Base-by-base conservation (phyloP, 2,113 vertebrate genomes). In the Gorsachius goisagi region DNA sequence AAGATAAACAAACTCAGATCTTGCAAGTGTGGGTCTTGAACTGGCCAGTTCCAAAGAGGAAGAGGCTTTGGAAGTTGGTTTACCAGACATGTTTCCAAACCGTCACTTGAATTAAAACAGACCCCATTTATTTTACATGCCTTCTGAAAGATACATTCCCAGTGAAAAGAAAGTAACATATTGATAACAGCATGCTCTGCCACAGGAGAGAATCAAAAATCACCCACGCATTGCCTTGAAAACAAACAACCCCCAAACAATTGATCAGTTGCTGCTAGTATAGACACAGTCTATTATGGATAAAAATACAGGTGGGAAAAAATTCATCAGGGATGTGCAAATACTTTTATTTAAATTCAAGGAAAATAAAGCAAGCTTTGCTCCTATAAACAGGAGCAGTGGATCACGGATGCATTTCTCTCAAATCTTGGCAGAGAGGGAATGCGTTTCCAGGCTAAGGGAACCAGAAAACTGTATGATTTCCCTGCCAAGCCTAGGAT, bases 191-290 rank as follows among this genome's bases (percentile, higher is more conserved):
- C 80, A 85, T 55, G 90, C 77, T 89, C 28, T 87, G 94, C 83
- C 89, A 95, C 89, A 83, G 89, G 84, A 94, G 72, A 88, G 92
- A 88, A 95, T 89, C 0, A 5, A 90, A 87, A 82, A 79, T 92
- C 89, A 89, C 89, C 95, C 80, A 69, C 12, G 17, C 35, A 2
- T 80, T 95, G 94, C 94, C 84, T 92, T 58, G 92, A 97, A 97
- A 93, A 96, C 93, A 95, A 96, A 95, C 89, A 95, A 75, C 56
- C 92, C 62, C 89, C 68, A 59, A 96, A 97, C 92, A 92, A 97
- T 90, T 92, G 95, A 96, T 95, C 90, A 84, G 52, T 74, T 80
- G 41, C 91, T 94, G 95, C 89, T 96, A 21, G 77, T 33, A 74
- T 12, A 90, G 13, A 96, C 68, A 85, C 76, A 85, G 87, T 90